Evolutionary conservation across 1,140 invertebrate species (phyloP), one percentile per base, ranked within the genome.

Genomic region (Pseudobourletiella spinata): DNA sequence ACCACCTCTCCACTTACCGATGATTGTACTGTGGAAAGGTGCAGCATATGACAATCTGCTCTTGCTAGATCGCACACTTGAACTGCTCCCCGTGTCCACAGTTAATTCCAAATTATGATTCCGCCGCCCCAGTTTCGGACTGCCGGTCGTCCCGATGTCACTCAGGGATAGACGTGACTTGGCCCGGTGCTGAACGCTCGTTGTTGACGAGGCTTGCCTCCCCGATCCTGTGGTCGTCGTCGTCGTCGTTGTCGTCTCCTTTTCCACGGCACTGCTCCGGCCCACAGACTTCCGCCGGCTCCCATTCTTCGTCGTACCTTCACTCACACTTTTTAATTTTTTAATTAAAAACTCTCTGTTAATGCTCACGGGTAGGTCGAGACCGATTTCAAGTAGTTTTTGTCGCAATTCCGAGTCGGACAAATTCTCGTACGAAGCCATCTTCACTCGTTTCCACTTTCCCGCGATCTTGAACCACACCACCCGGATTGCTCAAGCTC

Each of bases 281-380:
- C 54, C 59, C 30, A 14, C 35, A 46, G 52, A 55, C 52, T 32
- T 56, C 42, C 25, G 30, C 52, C 35, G 51, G 32, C 18, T 61
- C 42, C 39, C 50, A 28, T 61, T 61, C 20, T 61, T 61, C 3
- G 22, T 22, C 6, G 11, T 43, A 28, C 26, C 26, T 28, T 61
- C 35, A 6, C 29, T 24, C 11, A 58, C 59, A 43, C 44, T 35
- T 54, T 62, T 57, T 15, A 71, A 54, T 16, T 65, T 68, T 46
- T 59, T 66, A 25, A 71, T 42, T 16, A 70, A 44, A 28, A 71
- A 64, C 15, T 68, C 68, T 16, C 66, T 50, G 25, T 66, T 69
- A 8, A 66, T 56, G 29, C 66, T 66, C 4, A 71, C 57, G 8
- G 70, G 70, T n/a, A 67, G 24, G 61, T 71, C 64, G 16, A 52